These are phyloP conservation scores for Fringilla coelebs DNA, from an alignment of 2,797 vertebrate genomes.

Conservation along the genomic window DNA sequence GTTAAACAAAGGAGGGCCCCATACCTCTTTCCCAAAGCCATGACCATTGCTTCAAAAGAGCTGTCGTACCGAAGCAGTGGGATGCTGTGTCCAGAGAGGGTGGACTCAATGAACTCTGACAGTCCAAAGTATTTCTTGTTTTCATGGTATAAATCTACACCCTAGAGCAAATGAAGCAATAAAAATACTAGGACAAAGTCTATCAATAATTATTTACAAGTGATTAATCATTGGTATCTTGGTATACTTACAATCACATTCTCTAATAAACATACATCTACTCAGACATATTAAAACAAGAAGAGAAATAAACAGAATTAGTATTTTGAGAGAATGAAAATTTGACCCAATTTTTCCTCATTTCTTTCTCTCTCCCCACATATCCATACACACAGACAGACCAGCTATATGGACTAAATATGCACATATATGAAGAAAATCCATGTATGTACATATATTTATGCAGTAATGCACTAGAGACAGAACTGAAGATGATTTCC, in stretches of 20 bases:
- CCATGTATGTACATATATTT: neutral
- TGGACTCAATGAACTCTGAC: slow-evolving; percentile 92
- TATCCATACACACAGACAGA: neutral
- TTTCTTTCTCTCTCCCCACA: neutral
- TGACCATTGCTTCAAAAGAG: slow-evolving; percentile 94
- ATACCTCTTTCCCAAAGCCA: slow-evolving; percentile 93
- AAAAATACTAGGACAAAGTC: neutral
- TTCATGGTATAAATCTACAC: slow-evolving; percentile 90
- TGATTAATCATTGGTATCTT: neutral
- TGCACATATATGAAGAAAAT: neutral
- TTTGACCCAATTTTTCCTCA: neutral
- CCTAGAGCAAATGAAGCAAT: slow-evolving; percentile 71
- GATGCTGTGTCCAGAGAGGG: slow-evolving; percentile 87
- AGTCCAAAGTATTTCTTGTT: slow-evolving; percentile 93
- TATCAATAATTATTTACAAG: neutral
- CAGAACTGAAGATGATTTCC: neutral
- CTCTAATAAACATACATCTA: neutral
- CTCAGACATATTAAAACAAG: neutral
- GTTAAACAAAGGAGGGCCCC: neutral
- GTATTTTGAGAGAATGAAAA: neutral
- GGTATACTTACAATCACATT: neutral
- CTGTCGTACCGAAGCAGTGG: slow-evolving; percentile 92
- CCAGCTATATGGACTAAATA: neutral
- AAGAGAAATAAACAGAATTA: neutral
- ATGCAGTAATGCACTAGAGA: neutral